Evolutionary conservation across 2,797 vertebrate species (phyloP).

Genomic region (Coreius guichenoti): DNA sequence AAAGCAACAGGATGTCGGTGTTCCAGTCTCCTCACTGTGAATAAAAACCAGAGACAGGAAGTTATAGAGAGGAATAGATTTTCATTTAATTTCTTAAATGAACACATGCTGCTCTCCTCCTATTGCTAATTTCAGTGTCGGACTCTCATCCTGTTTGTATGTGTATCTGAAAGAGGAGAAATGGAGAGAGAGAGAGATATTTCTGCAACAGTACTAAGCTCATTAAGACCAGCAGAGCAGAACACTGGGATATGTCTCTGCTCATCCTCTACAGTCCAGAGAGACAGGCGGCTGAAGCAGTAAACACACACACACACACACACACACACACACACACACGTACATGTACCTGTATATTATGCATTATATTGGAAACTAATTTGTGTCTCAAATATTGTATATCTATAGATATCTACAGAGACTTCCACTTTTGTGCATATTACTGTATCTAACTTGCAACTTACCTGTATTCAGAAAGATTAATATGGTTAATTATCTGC

Average conservation of each 20-base stretch:
- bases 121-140: constrained; percentile 38
- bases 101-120: constrained; percentile 10
- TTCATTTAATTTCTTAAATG: constrained; percentile 48
- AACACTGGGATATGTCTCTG: constrained; percentile 49
- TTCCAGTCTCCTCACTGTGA: constrained; percentile 22
- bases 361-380: no score
- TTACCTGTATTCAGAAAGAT: not conserved
- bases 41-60: constrained; percentile 21
- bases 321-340: not conserved
- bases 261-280: constrained; percentile 48
- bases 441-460: not conserved
- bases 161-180: constrained; percentile 5
- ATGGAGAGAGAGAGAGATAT: constrained; percentile 37
- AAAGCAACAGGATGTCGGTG: constrained; percentile 4
- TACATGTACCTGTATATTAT: no score
- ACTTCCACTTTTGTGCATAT: not conserved
- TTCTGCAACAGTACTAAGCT: constrained; percentile 46
- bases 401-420: not conserved
- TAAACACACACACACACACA: constrained; percentile 31
- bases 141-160: constrained; percentile 33
- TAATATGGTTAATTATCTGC: not conserved
- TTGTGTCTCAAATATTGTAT: no score
- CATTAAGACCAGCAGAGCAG: constrained; percentile 53
- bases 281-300: constrained; percentile 1
- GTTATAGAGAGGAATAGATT: constrained; percentile 25